A percentile compares a stretch with the other conserved stretches of the same genome.
Conservation (phyloP, 1,140 invertebrate genomes). For the Druon quercuslanigerum region DNA sequence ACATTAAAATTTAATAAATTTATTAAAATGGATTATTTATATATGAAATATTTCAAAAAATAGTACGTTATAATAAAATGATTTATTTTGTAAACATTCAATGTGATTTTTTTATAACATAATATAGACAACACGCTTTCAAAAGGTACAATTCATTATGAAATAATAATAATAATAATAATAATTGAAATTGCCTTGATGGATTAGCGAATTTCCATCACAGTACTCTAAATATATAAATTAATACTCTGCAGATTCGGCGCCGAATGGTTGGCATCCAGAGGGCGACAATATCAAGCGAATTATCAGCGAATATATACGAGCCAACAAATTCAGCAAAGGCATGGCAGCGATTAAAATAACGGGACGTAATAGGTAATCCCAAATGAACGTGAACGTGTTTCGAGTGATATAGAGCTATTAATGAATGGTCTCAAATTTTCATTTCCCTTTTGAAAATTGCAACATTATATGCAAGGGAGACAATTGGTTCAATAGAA, state of each 20-base stretch:
- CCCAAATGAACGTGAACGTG: constrained; percentile 48
- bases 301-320: constrained; percentile 20
- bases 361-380: constrained; percentile 48
- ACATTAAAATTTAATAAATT: too few species aligned
- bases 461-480: background rate
- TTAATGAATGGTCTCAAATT: constrained; percentile 40
- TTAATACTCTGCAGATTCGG: constrained; percentile 4
- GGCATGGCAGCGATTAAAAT: constrained; percentile 36
- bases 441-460: constrained; percentile 1
- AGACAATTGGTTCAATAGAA: background rate
- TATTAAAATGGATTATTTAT: too few species aligned
- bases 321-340: constrained; percentile 2
- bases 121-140: background rate
- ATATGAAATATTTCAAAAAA: too few species aligned
- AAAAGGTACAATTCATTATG: background rate
- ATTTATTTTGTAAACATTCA: too few species aligned
- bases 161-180: background rate
- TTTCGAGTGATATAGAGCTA: constrained; percentile 48
- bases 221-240: constrained; percentile 14
- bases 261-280: too few species aligned
- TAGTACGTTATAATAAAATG: too few species aligned
- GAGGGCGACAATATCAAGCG: background rate
- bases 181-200: background rate
- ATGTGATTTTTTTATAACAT: too few species aligned
- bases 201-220: constrained; percentile 9